Conservation (phyloP, 2,113 vertebrate genomes). For the Reinhardtius hippoglossoides region DNA sequence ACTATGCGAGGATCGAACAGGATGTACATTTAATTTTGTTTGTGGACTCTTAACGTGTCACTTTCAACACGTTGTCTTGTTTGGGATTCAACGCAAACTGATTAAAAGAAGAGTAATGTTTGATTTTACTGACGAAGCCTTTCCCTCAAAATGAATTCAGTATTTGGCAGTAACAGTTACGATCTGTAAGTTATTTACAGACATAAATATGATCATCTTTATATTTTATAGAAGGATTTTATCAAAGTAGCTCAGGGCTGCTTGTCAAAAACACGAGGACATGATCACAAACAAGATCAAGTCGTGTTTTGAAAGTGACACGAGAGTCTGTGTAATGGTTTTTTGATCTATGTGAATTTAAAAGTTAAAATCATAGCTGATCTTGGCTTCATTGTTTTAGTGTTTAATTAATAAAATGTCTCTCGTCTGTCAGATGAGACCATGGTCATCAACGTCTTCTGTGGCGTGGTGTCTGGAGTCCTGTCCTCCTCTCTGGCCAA, state of each 20-base stretch:
- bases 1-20: too few species aligned
- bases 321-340: not conserved
- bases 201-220: too few species aligned
- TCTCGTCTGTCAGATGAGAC: conserved; percentile 89
- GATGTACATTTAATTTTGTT: too few species aligned
- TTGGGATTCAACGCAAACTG: too few species aligned
- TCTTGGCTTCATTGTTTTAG: not conserved
- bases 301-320: conserved; percentile 2
- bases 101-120: too few species aligned
- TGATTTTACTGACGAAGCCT: too few species aligned
- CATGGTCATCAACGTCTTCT: conserved; percentile 96
- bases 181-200: too few species aligned
- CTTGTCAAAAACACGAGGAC: too few species aligned
- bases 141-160: too few species aligned
- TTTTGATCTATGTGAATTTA: not conserved
- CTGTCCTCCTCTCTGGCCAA: conserved; percentile 95
- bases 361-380: not conserved
- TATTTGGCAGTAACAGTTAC: too few species aligned
- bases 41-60: too few species aligned
- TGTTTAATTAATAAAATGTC: not conserved
- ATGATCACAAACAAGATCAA: not conserved
- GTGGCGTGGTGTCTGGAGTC: conserved; percentile 94
- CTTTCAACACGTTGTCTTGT: too few species aligned
- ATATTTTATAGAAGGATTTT: not conserved
- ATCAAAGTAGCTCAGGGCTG: not conserved